These are phyloP conservation scores for Meriones psammophilus DNA, from an alignment of 2,797 vertebrate genomes.

Conservation along the genomic window DNA sequence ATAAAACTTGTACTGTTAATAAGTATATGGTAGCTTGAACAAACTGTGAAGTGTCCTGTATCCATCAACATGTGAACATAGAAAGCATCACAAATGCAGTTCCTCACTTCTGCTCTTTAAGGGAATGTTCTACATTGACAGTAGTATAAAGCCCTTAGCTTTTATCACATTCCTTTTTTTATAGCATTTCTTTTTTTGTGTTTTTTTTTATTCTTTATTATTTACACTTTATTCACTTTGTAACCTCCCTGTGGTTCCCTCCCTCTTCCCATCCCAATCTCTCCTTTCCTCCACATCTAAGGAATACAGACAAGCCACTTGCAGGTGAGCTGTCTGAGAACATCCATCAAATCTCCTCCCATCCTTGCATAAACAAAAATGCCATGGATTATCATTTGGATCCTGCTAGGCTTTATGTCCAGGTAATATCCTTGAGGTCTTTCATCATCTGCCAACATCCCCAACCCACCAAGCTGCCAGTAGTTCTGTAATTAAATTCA, in stretches of 20 bases:
- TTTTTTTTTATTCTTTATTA: too few species aligned
- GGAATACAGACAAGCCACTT: not conserved
- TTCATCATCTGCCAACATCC: not conserved
- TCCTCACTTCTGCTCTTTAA: not conserved
- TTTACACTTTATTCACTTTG: too few species aligned
- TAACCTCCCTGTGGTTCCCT: too few species aligned
- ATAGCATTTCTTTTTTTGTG: too few species aligned
- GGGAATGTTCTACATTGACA: not conserved
- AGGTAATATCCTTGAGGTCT: not conserved
- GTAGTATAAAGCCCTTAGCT: not conserved
- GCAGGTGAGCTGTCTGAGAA: not conserved
- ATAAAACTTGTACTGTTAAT: not conserved
- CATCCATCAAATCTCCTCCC: not conserved
- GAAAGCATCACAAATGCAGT: not conserved
- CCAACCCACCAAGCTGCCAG: not conserved
- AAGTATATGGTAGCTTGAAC: not conserved
- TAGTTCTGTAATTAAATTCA: not conserved
- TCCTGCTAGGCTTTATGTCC: not conserved
- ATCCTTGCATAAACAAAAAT: not conserved
- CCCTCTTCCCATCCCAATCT: too few species aligned
- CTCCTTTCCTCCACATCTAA: not conserved
- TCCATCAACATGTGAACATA: not conserved
- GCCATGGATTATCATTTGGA: not conserved
- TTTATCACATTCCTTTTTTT: not conserved
- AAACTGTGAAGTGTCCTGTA: not conserved